Evolutionary conservation across 2,888 invertebrate genomes (phyloP).

Genomic region (Toxonevra muliebris): DNA sequence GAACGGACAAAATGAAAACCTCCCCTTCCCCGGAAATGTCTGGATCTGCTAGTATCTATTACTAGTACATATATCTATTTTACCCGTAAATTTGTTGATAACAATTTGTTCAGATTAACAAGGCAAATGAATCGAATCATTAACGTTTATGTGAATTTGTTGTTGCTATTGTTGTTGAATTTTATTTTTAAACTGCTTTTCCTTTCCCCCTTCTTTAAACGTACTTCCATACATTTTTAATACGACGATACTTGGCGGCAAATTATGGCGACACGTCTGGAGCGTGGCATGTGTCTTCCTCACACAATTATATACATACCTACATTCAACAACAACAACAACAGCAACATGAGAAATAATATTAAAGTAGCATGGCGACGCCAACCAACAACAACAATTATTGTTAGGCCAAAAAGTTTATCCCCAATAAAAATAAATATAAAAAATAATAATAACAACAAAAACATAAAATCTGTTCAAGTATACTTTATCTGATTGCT

Average conservation of each 20-base stretch:
- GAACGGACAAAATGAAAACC: too few species aligned
- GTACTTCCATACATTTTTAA: too few species aligned
- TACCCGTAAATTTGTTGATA: too few species aligned
- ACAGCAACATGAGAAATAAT: background rate
- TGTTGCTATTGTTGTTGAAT: slow-evolving; percentile 33
- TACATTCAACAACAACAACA: background rate
- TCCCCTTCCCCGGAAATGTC: too few species aligned
- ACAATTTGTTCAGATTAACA: background rate
- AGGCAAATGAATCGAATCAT: slow-evolving; percentile 52
- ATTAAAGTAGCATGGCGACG: too few species aligned
- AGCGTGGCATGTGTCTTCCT: slow-evolving; percentile 39
- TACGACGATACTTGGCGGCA: slow-evolving; percentile 56
- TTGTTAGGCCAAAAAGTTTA: slow-evolving; percentile 19
- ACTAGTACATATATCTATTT: too few species aligned
- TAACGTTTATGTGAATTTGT: slow-evolving; percentile 39
- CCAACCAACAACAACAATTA: slow-evolving; percentile 5
- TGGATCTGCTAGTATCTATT: too few species aligned
- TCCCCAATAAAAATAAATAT: background rate
- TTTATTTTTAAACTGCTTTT: slow-evolving; percentile 39
- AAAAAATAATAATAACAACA: background rate
- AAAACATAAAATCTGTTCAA: too few species aligned
- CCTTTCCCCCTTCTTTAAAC: slow-evolving; percentile 47
- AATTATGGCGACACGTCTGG: slow-evolving; percentile 61
- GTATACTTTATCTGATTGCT: background rate
- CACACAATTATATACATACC: background rate